Base-by-base conservation (phyloP, 2,888 invertebrate genomes). In the Drepana falcataria region DNA sequence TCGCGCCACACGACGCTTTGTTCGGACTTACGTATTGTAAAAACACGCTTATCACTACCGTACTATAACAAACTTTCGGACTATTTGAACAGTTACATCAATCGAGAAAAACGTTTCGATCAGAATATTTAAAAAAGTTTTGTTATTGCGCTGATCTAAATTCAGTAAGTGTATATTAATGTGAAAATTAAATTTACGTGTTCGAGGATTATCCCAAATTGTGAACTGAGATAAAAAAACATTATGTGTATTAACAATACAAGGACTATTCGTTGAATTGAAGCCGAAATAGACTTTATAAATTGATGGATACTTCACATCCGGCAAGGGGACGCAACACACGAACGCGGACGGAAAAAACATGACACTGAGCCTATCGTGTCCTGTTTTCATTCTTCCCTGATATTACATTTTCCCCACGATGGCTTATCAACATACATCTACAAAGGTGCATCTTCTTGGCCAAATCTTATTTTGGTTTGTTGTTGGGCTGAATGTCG, bases 261-360 rank as follows among this genome's bases (percentile, higher is more conserved):
- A 75, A 85, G 84, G 79, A 87, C 80, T 77, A 74, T 79, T 69
- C 76, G 70, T 77, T 85, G 69, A 83, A 83, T 79, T 79, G 73
- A 78, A 60, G 63, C 70, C 73, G 68, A 81, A 82, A 82, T 77
- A 79, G 77, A 81, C 74, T 81, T 80, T 68, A 75, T 85, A 82
- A 88, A 87, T 91, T 91, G 86, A 91, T 91, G 91, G 91, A 90
- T 89, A 81, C 84, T 85, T 77, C 77, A 81, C 84, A 84, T 89
- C 85, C 85, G 83, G 83, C 80, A 79, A 85, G 83, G 83, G 87
- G 85, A 86, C 83, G 74, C 71, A 79, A 74, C 78, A 81, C 74
- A 85, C 86, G 77, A 83, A 85, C 83, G 77, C 87, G 88, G 85
- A 82, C 87, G 89, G 88, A 87, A 85, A 89, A 90, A 91, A 90